Evolutionary conservation across 2,113 vertebrate genomes (phyloP), one percentile per base, ranked within the genome.

Genomic region (Haliaeetus leucogaster): DNA sequence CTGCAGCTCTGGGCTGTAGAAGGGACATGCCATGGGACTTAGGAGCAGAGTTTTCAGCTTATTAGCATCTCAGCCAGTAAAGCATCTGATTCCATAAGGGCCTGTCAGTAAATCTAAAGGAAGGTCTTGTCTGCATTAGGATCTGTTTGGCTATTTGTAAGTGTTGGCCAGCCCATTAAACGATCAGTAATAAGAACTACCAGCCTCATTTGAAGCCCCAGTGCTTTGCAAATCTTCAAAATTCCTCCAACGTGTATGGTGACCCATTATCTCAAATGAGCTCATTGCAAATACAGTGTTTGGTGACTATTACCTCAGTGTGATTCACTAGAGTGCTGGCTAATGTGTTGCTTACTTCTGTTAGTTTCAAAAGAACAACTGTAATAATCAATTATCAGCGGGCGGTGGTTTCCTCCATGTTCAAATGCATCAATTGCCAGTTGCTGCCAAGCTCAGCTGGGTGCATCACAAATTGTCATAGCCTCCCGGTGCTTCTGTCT

Each of bases 371-470:
- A 95, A 94, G 90, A 96, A 76, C 86, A 93, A 85, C 85, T 62
- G 66, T 86, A 95, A 82, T 94, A 96, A 95, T 97, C 93, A 95
- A 90, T 96, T 94, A 92, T 77, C 92, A 96, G 95, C 70, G 19
- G 90, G 95, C 1, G 2, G 71, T 80, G 66, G 71, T 93, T 96
- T 95, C 66, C 87, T 85, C 87, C 90, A 62, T 66, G 84, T 90
- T 88, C 42, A 77, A 93, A 95, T 96, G 61, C 85, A 95, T 95
- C 90, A 93, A 73, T 66, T 94, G 42, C 82, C 92, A 62, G 67
- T 90, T 62, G 58, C 84, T 92, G 90, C 93, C 93, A 92, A 77
- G 71, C 79, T 82, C 90, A 73, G 62, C 92, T 92, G 93, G 58
- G 67, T 65, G 53, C 53, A 90, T 80, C 85, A 86, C 90, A 94